Percentiles rank a stretch among this genome's conserved stretches.
These are phyloP conservation scores for Lophochroa leadbeateri DNA, from an alignment of 2,113 vertebrate genomes.

Conservation along the genomic window DNA sequence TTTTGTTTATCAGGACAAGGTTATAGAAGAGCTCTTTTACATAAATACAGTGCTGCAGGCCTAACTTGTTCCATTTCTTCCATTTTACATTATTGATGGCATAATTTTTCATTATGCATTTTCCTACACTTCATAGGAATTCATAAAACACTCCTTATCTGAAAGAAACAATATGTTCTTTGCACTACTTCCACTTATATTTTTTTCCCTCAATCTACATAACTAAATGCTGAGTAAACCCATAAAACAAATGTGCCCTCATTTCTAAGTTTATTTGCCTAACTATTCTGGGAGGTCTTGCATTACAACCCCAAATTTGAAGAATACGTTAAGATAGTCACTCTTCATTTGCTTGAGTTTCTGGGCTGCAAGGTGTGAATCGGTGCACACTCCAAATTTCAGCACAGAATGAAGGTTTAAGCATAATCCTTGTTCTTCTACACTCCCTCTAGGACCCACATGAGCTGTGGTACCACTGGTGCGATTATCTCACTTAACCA, in stretches of 20 bases:
- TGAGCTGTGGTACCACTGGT: not conserved
- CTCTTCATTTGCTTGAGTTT: not conserved
- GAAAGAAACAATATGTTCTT: constrained; percentile 70
- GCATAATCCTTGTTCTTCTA: not conserved
- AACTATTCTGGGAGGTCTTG: not conserved
- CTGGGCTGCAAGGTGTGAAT: not conserved
- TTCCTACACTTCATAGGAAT: constrained; percentile 54
- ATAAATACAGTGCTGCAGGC: constrained; percentile 59
- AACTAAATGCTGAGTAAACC: constrained; percentile 14
- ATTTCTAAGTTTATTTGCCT: not conserved
- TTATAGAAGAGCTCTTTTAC: constrained; percentile 33
- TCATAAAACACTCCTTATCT: constrained; percentile 64
- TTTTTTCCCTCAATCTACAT: not conserved
- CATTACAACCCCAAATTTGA: not conserved
- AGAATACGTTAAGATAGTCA: not conserved
- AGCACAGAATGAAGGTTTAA: not conserved
- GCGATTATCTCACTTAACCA: not conserved
- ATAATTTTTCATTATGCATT: constrained; percentile 67
- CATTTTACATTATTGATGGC: constrained; percentile 60
- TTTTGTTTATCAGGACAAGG: constrained; percentile 37
- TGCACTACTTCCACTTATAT: not conserved
- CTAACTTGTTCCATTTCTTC: constrained; percentile 55
- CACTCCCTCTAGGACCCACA: not conserved
- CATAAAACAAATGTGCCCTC: not conserved
- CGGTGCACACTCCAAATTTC: not conserved